phyloP scores from a whole-genome alignment of 2,113 vertebrate species.

The Dryoscopus gambensis region DNA sequence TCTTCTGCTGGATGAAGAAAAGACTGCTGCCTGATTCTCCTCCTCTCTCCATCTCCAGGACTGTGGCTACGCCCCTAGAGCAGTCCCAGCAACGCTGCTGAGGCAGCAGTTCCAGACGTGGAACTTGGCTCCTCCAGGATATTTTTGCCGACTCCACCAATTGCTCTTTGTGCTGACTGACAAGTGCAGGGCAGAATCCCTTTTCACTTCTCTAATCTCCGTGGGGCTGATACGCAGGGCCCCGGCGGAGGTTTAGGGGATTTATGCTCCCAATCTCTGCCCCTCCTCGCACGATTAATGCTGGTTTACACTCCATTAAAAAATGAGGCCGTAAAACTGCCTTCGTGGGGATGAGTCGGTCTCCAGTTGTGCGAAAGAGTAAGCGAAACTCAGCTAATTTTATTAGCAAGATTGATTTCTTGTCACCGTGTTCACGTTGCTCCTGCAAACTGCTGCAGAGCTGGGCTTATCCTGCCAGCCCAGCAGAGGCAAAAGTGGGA shows the following conservation, averaged over 20 bases:
- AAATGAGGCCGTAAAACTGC: constrained; percentile 46
- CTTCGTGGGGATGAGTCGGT: constrained; percentile 1
- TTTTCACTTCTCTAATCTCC: background rate
- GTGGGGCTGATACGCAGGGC: background rate
- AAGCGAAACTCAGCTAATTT: constrained; percentile 25
- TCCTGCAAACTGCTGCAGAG: background rate
- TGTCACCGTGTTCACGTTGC: background rate
- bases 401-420: constrained; percentile 56
- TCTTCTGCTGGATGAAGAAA: no score
- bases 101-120: background rate
- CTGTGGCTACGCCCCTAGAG: no score
- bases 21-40: no score
- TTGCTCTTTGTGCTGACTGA: background rate
- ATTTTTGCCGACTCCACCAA: background rate
- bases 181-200: constrained; percentile 21
- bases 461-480: background rate
- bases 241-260: background rate
- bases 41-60: no score
- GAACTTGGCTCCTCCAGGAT: background rate
- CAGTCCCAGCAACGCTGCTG: background rate
- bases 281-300: constrained; percentile 5
- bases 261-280: background rate
- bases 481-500: background rate
- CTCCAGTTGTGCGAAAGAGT: constrained; percentile 4
- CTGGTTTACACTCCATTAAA: constrained; percentile 47